Evolutionary conservation across 2,113 vertebrate species (phyloP).

Genomic region (Oxygymnocypris stewartii): DNA sequence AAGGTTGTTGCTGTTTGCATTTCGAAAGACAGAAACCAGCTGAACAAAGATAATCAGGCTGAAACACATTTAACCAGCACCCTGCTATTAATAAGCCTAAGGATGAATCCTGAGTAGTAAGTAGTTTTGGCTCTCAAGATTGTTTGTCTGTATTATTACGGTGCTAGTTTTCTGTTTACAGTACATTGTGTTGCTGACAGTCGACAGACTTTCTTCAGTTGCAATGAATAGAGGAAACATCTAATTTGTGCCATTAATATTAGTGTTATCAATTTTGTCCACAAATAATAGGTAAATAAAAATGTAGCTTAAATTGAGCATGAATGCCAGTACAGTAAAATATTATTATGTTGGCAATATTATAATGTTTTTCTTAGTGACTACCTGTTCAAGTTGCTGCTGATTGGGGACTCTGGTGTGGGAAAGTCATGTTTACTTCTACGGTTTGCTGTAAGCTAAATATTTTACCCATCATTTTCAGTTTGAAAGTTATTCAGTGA

Average conservation of each 20-base stretch:
- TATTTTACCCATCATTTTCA: not conserved
- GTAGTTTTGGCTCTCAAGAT: slow-evolving; percentile 35
- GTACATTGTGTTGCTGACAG: not conserved
- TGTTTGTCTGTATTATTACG: not conserved
- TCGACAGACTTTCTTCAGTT: not conserved
- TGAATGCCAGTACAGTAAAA: not conserved
- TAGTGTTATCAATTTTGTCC: not conserved
- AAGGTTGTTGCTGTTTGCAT: slow-evolving; percentile 53
- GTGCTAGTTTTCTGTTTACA: slow-evolving; percentile 3
- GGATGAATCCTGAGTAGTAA: slow-evolving; percentile 68
- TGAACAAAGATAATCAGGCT: not conserved
- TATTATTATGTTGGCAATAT: not conserved
- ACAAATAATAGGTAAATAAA: not conserved
- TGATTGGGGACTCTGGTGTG: slow-evolving; percentile 97
- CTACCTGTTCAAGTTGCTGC: slow-evolving; percentile 98
- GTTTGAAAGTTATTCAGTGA: not conserved
- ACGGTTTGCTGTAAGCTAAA: slow-evolving; percentile 90
- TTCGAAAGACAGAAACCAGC: slow-evolving; percentile 40
- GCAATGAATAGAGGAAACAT: not conserved
- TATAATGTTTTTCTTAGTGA: slow-evolving; percentile 79
- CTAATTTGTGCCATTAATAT: not conserved
- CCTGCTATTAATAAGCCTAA: slow-evolving; percentile 20
- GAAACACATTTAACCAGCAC: slow-evolving; percentile 8
- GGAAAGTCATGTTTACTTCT: slow-evolving; percentile 97
- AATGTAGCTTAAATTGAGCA: not conserved